phyloP scores from a whole-genome alignment of 2,797 vertebrate genomes.

The Philypnodon macrostomus region DNA sequence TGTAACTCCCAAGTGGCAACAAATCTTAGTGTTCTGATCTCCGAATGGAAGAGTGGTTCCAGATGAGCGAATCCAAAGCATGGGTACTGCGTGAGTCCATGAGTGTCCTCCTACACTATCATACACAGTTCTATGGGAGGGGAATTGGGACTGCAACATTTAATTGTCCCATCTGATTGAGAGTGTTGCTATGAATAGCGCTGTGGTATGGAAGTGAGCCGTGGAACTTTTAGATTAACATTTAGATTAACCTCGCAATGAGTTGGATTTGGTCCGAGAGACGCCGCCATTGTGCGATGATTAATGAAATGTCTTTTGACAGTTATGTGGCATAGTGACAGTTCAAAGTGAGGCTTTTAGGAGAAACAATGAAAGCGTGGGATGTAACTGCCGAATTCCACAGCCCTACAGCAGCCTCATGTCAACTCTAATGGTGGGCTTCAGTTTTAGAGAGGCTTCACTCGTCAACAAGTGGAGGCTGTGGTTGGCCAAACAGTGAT shows the following conservation, averaged over 20 bases:
- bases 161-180: conserved; percentile 30
- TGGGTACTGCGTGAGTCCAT: too few relatives aligned
- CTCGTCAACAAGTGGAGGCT: conserved; percentile 8
- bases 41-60: too few relatives aligned
- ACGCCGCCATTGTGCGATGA: conserved; percentile 21
- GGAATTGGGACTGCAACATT: conserved; percentile 22
- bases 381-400: conserved; percentile 6
- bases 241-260: conserved; percentile 43
- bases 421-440: background rate
- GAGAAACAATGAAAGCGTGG: conserved; percentile 15
- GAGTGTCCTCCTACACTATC: too few relatives aligned
- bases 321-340: conserved; percentile 34
- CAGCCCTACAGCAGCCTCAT: background rate
- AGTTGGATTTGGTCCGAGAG: conserved; percentile 21
- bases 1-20: too few relatives aligned
- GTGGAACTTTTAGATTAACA: conserved; percentile 32
- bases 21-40: too few relatives aligned
- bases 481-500: background rate
- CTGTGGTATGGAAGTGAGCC: conserved; percentile 14
- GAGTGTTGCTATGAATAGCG: background rate
- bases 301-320: conserved; percentile 33
- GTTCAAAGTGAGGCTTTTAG: conserved; percentile 33
- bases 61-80: too few relatives aligned
- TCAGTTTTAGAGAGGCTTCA: conserved; percentile 8
- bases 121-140: conserved; percentile 10